Conservation (phyloP, 2,797 vertebrate genomes). For the Podarcis siculus region DNA sequence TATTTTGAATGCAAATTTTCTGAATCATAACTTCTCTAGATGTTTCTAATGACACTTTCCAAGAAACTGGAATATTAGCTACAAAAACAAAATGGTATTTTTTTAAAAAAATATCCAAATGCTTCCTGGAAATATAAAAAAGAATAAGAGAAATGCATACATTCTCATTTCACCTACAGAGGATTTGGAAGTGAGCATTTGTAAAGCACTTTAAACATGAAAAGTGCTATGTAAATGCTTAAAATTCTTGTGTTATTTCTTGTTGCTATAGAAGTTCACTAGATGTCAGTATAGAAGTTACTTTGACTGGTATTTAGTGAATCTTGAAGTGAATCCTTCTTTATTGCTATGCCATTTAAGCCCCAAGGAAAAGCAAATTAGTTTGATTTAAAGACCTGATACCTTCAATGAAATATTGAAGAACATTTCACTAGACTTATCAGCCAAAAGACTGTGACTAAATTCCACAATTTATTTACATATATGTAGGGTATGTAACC, state of each 20-base stretch:
- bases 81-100: not conserved
- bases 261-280: constrained; percentile 63
- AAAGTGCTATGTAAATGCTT: constrained; percentile 7
- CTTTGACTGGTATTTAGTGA: constrained; percentile 37
- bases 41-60: not conserved
- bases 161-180: not conserved
- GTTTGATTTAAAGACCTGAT: constrained; percentile 24
- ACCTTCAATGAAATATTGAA: constrained; percentile 11
- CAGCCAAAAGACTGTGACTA: not conserved
- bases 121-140: not conserved
- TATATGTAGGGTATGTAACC: not conserved
- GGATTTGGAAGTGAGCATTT: not conserved
- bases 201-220: constrained; percentile 16
- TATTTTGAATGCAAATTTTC: not conserved
- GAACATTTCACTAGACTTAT: not conserved
- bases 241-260: not conserved
- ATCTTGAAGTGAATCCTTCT: not conserved
- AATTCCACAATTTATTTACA: constrained; percentile 12
- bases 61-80: constrained; percentile 17
- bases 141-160: not conserved
- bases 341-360: not conserved
- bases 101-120: not conserved
- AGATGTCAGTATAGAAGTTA: constrained; percentile 68
- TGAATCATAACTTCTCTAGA: not conserved
- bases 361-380: constrained; percentile 11